Evolutionary conservation across 2,797 vertebrate species (phyloP).

Genomic region (Epinephelus malabaricus): DNA sequence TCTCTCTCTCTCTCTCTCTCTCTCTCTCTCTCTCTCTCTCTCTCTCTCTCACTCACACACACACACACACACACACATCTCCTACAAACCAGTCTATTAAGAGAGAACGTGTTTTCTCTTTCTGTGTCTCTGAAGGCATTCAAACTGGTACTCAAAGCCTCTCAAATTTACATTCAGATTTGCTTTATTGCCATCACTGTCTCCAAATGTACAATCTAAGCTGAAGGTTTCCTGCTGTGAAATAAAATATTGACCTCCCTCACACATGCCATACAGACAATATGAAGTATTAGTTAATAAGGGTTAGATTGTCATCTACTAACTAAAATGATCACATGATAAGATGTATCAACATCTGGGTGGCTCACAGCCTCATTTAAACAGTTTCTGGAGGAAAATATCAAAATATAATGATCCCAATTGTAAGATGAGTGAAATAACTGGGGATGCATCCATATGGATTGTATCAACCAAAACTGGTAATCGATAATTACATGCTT

Average conservation of each 20-base stretch:
- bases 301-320: background rate
- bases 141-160: slow-evolving; percentile 17
- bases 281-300: background rate
- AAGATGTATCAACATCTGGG: background rate
- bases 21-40: slow-evolving; percentile 30
- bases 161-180: slow-evolving; percentile 22
- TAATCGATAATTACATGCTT: too few relatives aligned
- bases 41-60: background rate
- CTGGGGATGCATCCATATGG: too few relatives aligned
- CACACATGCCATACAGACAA: background rate
- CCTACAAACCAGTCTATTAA: background rate
- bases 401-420: background rate
- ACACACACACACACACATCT: too few relatives aligned
- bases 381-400: background rate
- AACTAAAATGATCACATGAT: background rate
- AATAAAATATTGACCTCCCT: slow-evolving; percentile 14
- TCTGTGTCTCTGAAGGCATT: slow-evolving; percentile 25
- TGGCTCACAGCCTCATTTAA: background rate
- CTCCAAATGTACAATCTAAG: background rate
- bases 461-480: too few relatives aligned
- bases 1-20: slow-evolving; percentile 33
- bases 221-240: background rate
- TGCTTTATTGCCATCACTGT: background rate
- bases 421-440: background rate
- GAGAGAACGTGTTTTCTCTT: slow-evolving; percentile 5